Base-by-base conservation (phyloP, 1,140 invertebrate genomes). In the Cyphomyrmex costatus region DNA sequence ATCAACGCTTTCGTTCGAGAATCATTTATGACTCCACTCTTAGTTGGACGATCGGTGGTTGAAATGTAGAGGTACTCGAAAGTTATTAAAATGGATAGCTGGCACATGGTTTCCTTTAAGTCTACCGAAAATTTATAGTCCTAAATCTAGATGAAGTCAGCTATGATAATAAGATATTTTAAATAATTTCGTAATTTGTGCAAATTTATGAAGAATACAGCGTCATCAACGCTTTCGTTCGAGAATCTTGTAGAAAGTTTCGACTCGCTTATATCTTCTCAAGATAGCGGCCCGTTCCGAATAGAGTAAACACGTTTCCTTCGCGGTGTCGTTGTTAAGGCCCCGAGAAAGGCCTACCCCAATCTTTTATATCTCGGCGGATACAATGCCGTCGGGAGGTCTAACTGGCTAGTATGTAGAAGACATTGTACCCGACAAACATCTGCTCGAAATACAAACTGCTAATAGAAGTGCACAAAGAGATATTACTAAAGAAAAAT, bases 401-500 rank as follows among this genome's bases (percentile, higher is more conserved):
- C 90, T 90, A 90, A 94, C 92, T 93, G 92, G 91, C 91, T 89
- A 92, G 91, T 91, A 92, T 91, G 91, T 92, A 86, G 82, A 87
- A 63, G 58, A 89, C 88, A 94, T 94, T 94, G 92, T 92, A 86
- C 36, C 63, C 61, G 77, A 30, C 89, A 90, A 92, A 94, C 94
- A 95, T 95, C 94, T 95, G 94, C 92, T 92, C 92, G 94, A 92
- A 94, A 95, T 94, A 94, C 91, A 94, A 94, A 94, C 93, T 92
- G 92, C 94, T 94, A 95, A 94, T 95, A 94, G 93, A 95, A 94
- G 94, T 91, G 56, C 85, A 87, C 63, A 91, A 92, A 92, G 78
- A 91, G 84, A 91, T 80, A 86, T 86, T 46, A 80, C 65, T 42
- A 73, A 71, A 49, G 87, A 88, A 42, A 79, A 88, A 73, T 79